Conservation (phyloP, 2,888 invertebrate genomes). For the Folsomia manolachei region DNA sequence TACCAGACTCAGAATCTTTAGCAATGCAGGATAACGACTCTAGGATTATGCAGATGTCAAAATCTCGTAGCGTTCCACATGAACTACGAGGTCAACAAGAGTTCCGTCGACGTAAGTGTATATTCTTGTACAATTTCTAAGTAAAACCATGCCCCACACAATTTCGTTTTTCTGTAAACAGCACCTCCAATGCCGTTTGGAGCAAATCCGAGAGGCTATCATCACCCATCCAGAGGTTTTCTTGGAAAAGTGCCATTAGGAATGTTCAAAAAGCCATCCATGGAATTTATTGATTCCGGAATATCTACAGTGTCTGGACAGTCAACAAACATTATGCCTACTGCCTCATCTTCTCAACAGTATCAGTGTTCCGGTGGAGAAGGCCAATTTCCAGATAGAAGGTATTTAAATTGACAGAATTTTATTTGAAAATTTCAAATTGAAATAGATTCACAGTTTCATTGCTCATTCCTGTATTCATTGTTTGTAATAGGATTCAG, state of each 20-base stretch:
- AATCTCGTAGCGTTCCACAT: conserved; percentile 39
- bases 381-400: not conserved
- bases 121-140: not conserved
- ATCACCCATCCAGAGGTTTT: not conserved
- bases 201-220: not conserved
- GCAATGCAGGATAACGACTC: conserved; percentile 4
- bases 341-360: conserved; percentile 23
- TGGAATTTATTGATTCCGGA: conserved; percentile 74
- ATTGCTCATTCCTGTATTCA: not conserved
- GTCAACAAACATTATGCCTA: conserved; percentile 53
- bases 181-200: conserved; percentile 23
- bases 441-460: not conserved
- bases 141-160: not conserved
- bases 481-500: not conserved
- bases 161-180: conserved; percentile 16
- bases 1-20: conserved; percentile 58
- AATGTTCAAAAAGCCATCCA: conserved; percentile 54
- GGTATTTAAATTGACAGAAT: not conserved
- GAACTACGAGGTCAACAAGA: conserved; percentile 33
- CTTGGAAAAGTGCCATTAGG: conserved; percentile 15
- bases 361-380: not conserved
- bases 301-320: conserved; percentile 71
- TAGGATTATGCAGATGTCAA: conserved; percentile 25
- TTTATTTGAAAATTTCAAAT: not conserved
- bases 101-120: conserved; percentile 22